Conservation (phyloP, 2,113 vertebrate genomes). For the Triplophysa tibetana region DNA sequence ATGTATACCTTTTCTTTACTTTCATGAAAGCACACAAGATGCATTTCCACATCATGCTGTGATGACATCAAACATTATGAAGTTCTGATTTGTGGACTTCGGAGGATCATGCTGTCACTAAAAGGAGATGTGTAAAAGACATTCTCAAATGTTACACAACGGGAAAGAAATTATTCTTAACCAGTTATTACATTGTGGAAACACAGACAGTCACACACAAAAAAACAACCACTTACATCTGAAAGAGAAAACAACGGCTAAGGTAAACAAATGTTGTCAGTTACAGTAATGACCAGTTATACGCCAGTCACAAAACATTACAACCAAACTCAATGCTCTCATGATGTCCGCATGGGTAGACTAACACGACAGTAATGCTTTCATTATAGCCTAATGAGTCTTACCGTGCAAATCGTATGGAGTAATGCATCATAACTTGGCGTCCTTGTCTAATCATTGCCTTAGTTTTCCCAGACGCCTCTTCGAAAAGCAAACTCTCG, state of each 20-base stretch:
- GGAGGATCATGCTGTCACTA: background rate
- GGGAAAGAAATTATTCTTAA: too few relatives aligned
- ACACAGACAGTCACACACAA: background rate
- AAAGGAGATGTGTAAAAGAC: background rate
- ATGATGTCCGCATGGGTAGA: conserved; percentile 4
- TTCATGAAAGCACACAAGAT: background rate
- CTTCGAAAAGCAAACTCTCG: conserved; percentile 31
- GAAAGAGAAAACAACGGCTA: background rate
- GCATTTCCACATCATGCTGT: too few relatives aligned
- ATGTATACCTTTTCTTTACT: background rate
- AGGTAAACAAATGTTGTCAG: conserved; percentile 17
- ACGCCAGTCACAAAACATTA: conserved; percentile 18
- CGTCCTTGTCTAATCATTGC: conserved; percentile 18
- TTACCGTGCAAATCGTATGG: background rate
- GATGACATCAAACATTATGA: too few relatives aligned
- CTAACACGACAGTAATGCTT: conserved; percentile 16
- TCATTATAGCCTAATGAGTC: conserved; percentile 25
- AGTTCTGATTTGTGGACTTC: background rate
- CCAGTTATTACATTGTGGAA: too few relatives aligned
- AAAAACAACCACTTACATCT: background rate
- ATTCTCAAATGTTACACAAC: too few relatives aligned
- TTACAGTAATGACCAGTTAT: conserved; percentile 32
- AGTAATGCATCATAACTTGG: conserved; percentile 24
- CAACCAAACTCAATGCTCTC: background rate
- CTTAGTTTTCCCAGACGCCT: conserved; percentile 17